phyloP scores from a whole-genome alignment of 2,113 vertebrate genomes.

The Peromyscus maniculatus region DNA sequence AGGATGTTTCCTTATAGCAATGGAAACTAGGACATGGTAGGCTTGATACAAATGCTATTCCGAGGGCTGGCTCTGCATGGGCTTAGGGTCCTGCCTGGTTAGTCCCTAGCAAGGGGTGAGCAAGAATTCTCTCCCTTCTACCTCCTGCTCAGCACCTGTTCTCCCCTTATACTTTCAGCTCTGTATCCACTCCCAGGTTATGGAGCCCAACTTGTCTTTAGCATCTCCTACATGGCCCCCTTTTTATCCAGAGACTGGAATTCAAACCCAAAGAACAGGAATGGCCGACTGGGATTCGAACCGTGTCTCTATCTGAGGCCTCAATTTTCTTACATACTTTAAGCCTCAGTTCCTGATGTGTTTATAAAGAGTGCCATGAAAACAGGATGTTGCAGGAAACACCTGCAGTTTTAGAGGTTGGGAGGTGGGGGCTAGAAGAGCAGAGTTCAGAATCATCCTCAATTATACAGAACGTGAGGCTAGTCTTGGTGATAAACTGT shows the following conservation, averaged over 20 bases:
- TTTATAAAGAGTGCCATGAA: background rate
- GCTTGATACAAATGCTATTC: background rate
- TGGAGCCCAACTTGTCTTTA: background rate
- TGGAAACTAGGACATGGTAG: background rate
- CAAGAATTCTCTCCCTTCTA: background rate
- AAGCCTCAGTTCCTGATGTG: background rate
- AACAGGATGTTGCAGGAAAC: background rate
- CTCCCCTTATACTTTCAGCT: too few relatives aligned
- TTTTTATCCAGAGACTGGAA: background rate
- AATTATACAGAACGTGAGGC: background rate
- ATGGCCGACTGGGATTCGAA: background rate
- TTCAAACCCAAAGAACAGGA: background rate
- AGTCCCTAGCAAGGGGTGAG: background rate
- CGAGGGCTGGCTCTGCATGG: background rate
- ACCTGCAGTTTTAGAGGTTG: background rate
- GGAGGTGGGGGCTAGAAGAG: background rate
- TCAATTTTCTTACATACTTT: background rate
- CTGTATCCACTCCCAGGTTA: rapidly evolving
- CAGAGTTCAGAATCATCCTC: background rate
- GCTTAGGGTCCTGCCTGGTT: rapidly evolving
- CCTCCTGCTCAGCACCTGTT: background rate
- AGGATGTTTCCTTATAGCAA: background rate
- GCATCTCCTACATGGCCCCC: background rate
- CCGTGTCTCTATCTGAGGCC: too few relatives aligned
- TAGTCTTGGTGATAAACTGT: background rate